A percentile compares a stretch with the other conserved stretches of the same genome.
These are phyloP conservation scores for Stenurella melanura DNA, from an alignment of 2,888 invertebrate genomes.

Conservation along the genomic window DNA sequence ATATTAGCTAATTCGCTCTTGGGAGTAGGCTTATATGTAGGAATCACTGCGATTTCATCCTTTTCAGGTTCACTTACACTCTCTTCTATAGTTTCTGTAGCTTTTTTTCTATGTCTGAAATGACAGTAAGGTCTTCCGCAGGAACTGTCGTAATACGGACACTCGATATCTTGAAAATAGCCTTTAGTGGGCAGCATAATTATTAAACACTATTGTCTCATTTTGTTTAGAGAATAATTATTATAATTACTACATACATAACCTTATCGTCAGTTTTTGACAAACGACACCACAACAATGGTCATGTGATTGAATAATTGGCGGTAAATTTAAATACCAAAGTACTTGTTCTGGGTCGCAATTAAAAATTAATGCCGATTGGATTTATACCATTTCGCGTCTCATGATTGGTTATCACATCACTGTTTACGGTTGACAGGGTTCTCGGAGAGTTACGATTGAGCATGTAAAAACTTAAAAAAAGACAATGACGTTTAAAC, in stretches of 20 bases:
- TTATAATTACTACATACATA: constrained; percentile 20
- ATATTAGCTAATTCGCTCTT: constrained; percentile 73
- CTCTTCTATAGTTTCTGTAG: constrained; percentile 74
- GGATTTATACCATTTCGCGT: no score
- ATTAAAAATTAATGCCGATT: no score
- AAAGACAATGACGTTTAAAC: not conserved
- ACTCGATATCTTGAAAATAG: constrained; percentile 88
- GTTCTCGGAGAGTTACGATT: no score
- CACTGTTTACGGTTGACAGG: no score
- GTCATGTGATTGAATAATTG: not conserved
- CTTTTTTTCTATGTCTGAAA: constrained; percentile 87
- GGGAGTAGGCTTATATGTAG: constrained; percentile 73
- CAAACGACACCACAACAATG: constrained; percentile 31
- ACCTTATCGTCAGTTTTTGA: constrained; percentile 22
- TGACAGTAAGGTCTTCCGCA: constrained; percentile 95
- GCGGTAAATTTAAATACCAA: constrained; percentile 18
- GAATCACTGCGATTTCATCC: constrained; percentile 67
- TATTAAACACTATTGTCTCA: constrained; percentile 46
- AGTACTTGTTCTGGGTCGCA: no score
- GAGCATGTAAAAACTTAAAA: not conserved
- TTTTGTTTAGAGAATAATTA: constrained; percentile 11
- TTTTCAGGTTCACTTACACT: constrained; percentile 72
- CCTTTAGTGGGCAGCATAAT: constrained; percentile 93
- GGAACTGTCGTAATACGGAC: constrained; percentile 88
- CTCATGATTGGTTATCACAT: no score